phyloP scores from a whole-genome alignment of 2,888 invertebrate species.

The Ceramica pisi region DNA sequence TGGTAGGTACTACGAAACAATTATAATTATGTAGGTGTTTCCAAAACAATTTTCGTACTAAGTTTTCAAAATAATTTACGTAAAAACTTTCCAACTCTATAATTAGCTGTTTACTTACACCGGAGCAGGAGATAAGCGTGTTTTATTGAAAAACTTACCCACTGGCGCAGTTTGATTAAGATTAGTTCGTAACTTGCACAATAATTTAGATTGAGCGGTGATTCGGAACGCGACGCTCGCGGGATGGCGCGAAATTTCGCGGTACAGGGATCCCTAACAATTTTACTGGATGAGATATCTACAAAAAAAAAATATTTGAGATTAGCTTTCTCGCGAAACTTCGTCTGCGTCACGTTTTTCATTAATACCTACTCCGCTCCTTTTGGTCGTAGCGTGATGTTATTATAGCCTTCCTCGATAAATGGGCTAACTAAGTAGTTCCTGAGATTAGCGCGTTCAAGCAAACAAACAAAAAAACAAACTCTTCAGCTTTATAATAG shows the following conservation, averaged over 20 bases:
- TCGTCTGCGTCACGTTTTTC: no score
- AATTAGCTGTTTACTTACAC: slow-evolving; percentile 61
- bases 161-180: slow-evolving; percentile 81
- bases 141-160: slow-evolving; percentile 88
- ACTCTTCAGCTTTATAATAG: no score
- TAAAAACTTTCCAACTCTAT: slow-evolving; percentile 49
- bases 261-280: slow-evolving; percentile 66
- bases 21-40: not conserved
- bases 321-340: no score
- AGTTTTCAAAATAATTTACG: slow-evolving; percentile 26
- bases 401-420: no score
- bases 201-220: slow-evolving; percentile 88
- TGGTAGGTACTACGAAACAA: no score
- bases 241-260: slow-evolving; percentile 74
- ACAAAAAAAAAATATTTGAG: no score
- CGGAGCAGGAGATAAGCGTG: slow-evolving; percentile 79
- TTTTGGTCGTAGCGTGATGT: no score
- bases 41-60: not conserved
- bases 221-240: slow-evolving; percentile 74
- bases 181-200: slow-evolving; percentile 86
- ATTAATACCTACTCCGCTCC: no score
- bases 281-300: slow-evolving; percentile 60
- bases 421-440: no score
- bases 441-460: no score
- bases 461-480: no score